Base-by-base conservation (phyloP, 1,140 invertebrate genomes). In the Drosophila repletoides region DNA sequence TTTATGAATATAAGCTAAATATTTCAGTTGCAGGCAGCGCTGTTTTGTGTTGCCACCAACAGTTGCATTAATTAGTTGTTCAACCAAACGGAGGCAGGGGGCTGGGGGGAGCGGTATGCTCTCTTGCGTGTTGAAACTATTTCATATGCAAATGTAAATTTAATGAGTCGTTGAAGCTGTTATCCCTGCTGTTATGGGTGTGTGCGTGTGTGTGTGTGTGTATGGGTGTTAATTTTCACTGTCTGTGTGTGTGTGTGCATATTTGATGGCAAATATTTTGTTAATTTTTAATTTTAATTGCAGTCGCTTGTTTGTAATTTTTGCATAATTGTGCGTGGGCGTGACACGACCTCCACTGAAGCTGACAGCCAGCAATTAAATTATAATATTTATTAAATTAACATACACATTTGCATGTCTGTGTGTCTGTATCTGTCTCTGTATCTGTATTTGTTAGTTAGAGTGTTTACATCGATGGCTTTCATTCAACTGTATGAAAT, bases 261-360 rank as follows among this genome's bases (percentile, higher is more conserved):
- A 63, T 72, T 48, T 33, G 34, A 58, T 59, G 33, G 48, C 56
- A 70, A 70, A 84, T 84, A 77, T 83, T 83, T 79, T 71, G 79
- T 84, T 74, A 84, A 83, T 83, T 83, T 83, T 83, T 79, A 83
- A 84, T 83, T 83, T 83, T 84, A 79, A 83, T 83, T 83, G 79
- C 70, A 38, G 61, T 79, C 53, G 75, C 79, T 83, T 79, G 79
- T 84, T 74, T 63, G 60, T 64, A 72, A 68, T 68, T 74, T 84
- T 84, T 84, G 79, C 74, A 83, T 83, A 79, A 79, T 83, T 83
- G 64, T 48, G 31, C 28, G n/a, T 26, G 36, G 22, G 51, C 45
- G 21, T 46, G 36, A 17, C 34, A 12, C 66, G 65, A 58, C 66
- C 67, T 48, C n/a, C 5, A 26, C 40, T 17, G 28, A 7, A 3